A percentile compares a stretch with the other conserved stretches of the same genome.
phyloP scores from a whole-genome alignment of 2,113 vertebrate species.

The Pangasianodon gigas region DNA sequence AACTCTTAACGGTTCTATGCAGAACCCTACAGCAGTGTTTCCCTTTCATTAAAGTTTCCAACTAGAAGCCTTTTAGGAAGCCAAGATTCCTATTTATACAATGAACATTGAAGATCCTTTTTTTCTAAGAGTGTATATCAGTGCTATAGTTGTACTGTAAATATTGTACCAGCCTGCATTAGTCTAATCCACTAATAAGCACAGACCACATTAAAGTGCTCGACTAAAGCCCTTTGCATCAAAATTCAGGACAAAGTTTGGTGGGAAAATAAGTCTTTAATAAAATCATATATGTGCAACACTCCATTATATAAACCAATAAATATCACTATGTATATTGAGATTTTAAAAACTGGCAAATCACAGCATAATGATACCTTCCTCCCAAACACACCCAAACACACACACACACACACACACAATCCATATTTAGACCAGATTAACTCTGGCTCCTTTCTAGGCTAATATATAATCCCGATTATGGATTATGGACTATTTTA shows the following conservation, averaged over 20 bases:
- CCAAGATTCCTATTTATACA: constrained; percentile 3
- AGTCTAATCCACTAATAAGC: background rate
- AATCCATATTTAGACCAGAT: constrained; percentile 51
- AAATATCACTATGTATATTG: background rate
- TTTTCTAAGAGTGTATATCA: background rate
- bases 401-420: background rate
- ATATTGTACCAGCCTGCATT: background rate
- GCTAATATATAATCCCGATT: constrained; percentile 47
- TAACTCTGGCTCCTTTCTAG: constrained; percentile 43
- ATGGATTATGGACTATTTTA: constrained; percentile 48
- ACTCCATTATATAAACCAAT: background rate
- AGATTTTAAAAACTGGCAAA: background rate
- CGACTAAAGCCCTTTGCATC: background rate
- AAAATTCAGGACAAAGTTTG: background rate
- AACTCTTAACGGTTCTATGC: background rate
- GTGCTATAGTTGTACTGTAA: constrained; percentile 7
- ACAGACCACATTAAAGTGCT: constrained; percentile 2
- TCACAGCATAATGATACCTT: background rate
- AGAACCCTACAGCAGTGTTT: background rate
- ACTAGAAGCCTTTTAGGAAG: background rate
- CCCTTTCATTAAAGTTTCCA: background rate
- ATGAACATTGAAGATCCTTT: background rate
- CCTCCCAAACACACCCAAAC: background rate
- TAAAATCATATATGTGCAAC: background rate
- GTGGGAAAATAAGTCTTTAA: constrained; percentile 14